Evolutionary conservation across 2,113 vertebrate genomes (phyloP), one percentile per base, ranked within the genome.

Genomic region (Tachysurus vachellii): DNA sequence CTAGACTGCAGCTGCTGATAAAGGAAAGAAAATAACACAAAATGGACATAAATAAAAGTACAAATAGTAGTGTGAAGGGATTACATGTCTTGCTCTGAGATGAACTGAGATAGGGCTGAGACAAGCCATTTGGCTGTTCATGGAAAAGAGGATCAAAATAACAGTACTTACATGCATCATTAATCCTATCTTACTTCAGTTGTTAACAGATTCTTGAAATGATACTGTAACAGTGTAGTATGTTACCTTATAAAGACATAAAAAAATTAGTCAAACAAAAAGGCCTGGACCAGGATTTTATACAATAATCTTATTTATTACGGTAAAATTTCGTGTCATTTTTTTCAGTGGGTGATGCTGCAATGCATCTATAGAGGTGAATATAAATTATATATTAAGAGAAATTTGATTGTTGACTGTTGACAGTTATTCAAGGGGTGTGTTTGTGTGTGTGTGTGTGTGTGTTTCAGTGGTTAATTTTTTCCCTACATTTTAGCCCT

Each of bases 381-480:
- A 50, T 42, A 36, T 8, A 11, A 7, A 10, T 47, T 79, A 79
- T 17, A 50, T 53, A 14, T n/a, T 77, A 7, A n/a, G 4, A 26
- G 4, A 75, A 76, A n/a, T 53, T 5, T 14, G 21, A 80, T 57
- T 80, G 54, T 80, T 57, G 47, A 53, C 50, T 28, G 26, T 14
- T 76, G 19, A 3, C 62, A 28, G n/a, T 28, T 28, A 66, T 11
- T n/a, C 23, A 66, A 66, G 10, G 26, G 2, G 28, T 68, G 53
- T 56, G 50, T 54, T 13, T 57, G 19, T 84, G 73, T 86, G n/a
- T 83, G n/a, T 88, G 26, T 57, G 19, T 84, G 73, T 86, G n/a
- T 83, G n/a, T 88, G 26, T 87, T 50, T 50, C 47, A 50, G 47
- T 50, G 8, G 47, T 36, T 36, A 36, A 9, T 50, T 50, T 50